These are phyloP conservation scores for Chironomus tentans DNA, from an alignment of 2,888 invertebrate species.

Conservation along the genomic window DNA sequence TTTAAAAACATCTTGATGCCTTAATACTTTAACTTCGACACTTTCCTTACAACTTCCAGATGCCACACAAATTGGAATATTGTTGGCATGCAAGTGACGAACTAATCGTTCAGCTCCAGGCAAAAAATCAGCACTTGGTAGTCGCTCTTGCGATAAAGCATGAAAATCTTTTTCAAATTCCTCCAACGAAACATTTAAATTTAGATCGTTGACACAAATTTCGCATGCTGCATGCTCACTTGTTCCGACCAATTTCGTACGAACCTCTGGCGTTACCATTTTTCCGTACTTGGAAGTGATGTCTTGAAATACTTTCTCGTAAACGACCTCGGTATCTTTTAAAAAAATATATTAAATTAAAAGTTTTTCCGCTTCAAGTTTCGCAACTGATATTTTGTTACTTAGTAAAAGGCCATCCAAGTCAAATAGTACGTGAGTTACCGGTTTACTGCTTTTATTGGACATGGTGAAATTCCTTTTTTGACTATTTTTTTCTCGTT, in stretches of 20 bases:
- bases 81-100: constrained; percentile 59
- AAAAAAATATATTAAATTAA: too few species aligned
- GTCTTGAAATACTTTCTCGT: constrained; percentile 5
- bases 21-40: constrained; percentile 58
- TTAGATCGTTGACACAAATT: constrained; percentile 1
- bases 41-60: constrained; percentile 71
- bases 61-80: constrained; percentile 80
- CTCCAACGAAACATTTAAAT: not conserved
- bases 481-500: too few species aligned
- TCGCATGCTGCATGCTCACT: constrained; percentile 14
- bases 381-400: not conserved
- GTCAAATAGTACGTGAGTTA: constrained; percentile 27
- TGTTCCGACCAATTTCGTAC: constrained; percentile 3
- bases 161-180: constrained; percentile 7
- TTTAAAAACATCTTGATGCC: constrained; percentile 55
- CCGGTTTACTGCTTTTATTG: not conserved
- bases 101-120: constrained; percentile 71
- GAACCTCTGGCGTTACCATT: not conserved
- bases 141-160: not conserved
- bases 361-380: not conserved
- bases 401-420: constrained; percentile 26
- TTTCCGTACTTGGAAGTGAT: constrained; percentile 6
- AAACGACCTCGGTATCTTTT: constrained; percentile 15
- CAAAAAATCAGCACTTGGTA: constrained; percentile 32
- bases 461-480: not conserved